Conservation (phyloP, 2,797 vertebrate species). For the Hylomyscus alleni region DNA sequence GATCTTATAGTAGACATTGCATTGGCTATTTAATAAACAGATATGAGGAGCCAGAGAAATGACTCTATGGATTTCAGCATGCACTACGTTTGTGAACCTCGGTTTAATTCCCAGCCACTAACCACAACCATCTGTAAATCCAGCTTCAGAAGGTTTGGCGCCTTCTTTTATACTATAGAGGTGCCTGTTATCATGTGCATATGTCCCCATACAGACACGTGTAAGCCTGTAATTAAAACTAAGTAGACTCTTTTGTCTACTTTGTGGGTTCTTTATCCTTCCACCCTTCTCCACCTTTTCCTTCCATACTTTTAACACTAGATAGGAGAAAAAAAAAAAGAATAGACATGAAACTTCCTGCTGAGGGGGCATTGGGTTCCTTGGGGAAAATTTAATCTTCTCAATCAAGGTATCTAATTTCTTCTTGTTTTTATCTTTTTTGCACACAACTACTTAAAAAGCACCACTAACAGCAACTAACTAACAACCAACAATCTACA, state of each 20-base stretch:
- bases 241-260: background rate
- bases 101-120: background rate
- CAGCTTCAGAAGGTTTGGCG: background rate
- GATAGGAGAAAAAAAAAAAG: no score
- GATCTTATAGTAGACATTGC: slow-evolving; percentile 1
- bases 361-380: background rate
- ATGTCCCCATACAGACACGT: background rate
- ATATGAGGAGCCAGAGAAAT: background rate
- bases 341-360: no score
- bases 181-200: background rate
- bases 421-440: background rate
- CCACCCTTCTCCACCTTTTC: background rate
- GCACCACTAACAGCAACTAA: no score
- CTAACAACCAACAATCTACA: background rate
- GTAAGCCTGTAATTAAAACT: background rate
- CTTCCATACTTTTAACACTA: background rate
- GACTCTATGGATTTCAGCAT: background rate
- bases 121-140: background rate
- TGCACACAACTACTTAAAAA: background rate
- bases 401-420: background rate
- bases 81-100: background rate
- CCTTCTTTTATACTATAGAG: background rate
- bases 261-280: background rate
- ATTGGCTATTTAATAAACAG: background rate
- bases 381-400: background rate